These are phyloP conservation scores for Bombus sylvicola DNA, from an alignment of 1,140 invertebrate species.

Conservation along the genomic window DNA sequence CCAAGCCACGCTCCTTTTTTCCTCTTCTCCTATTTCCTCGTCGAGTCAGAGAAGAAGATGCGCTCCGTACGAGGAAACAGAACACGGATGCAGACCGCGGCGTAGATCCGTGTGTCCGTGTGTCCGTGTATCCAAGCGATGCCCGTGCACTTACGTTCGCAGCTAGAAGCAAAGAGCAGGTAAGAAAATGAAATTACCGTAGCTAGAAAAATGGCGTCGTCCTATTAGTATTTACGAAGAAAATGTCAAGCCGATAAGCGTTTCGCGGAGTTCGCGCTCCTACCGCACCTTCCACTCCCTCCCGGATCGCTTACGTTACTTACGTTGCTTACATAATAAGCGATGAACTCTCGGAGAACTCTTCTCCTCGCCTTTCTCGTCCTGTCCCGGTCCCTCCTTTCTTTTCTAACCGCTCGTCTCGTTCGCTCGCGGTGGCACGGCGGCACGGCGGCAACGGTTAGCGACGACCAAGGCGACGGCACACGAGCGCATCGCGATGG, in stretches of 20 bases:
- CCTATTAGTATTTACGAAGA: slow-evolving; percentile 74
- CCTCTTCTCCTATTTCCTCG: slow-evolving; percentile 34
- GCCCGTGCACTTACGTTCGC: neutral
- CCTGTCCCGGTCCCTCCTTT: slow-evolving; percentile 47
- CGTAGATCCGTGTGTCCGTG: too few species aligned
- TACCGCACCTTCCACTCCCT: slow-evolving; percentile 61
- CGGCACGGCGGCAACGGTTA: neutral
- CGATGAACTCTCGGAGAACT: slow-evolving; percentile 44
- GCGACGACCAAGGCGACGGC: slow-evolving; percentile 3
- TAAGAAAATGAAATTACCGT: slow-evolving; percentile 24
- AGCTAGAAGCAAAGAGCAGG: neutral
- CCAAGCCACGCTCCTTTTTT: neutral
- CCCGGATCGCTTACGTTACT: slow-evolving; percentile 55
- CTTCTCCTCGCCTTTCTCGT: slow-evolving; percentile 17
- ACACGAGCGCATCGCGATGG: slow-evolving; percentile 26
- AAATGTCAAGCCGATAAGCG: slow-evolving; percentile 75
- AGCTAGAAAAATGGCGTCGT: slow-evolving; percentile 20
- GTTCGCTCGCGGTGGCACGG: slow-evolving; percentile 16
- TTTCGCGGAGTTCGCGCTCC: slow-evolving; percentile 61
- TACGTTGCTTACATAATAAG: slow-evolving; percentile 51
- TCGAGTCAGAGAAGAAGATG: slow-evolving; percentile 17
- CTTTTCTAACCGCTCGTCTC: slow-evolving; percentile 30
- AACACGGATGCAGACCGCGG: neutral
- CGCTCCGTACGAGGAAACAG: neutral
- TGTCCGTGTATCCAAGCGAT: too few species aligned